Base-by-base conservation (phyloP, 2,113 vertebrate species). In the Lamprologus ornatipinnis region DNA sequence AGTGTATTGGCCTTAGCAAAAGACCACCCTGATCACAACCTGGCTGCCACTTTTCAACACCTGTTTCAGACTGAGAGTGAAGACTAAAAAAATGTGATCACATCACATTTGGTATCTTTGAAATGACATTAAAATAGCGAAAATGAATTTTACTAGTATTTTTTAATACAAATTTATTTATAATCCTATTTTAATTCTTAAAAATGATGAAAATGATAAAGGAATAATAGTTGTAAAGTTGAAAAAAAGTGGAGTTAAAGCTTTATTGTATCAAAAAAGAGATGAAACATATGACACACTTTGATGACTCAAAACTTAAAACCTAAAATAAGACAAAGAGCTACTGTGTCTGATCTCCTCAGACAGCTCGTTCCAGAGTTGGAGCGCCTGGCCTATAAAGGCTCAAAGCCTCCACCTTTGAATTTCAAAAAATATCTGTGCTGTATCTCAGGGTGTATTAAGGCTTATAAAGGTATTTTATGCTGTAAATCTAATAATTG, bases 151-250 rank as follows among this genome's bases (percentile, higher is more conserved):
- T 31, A 19, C 3, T 47, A 47, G 1, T 75, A 75, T 28, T 70
- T 40, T 42, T 70, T 37, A 13, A 23, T 23, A 9, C 0, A 6
- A 12, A 9, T 9, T 0, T 1, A 6, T 51, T n/a, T n/a, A 33
- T n/a, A 33, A 8, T 51, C 10, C 3, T 31, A 31, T 78, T 78
- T 51, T 33, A 78, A 78, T 45, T 11, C 70, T 17, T 51, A 78
- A 13, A n/a, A 0, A 13, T 78, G 45, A 4, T 78, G 2, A 31
- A 1, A 49, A 47, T 49, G 6, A 45, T 23, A 23, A 42, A 14
- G 65, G 21, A 73, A 73, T 73, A 75, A 31, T 49, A n/a, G 23
- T 75, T 70, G n/a, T 40, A 40, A 40, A 21, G 63, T 42, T 49
- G 15, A 78, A 12, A 49, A 45, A 45, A 78, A 49, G 42, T 49